phyloP scores from a whole-genome alignment of 2,797 vertebrate genomes.

The Bufotes viridis region DNA sequence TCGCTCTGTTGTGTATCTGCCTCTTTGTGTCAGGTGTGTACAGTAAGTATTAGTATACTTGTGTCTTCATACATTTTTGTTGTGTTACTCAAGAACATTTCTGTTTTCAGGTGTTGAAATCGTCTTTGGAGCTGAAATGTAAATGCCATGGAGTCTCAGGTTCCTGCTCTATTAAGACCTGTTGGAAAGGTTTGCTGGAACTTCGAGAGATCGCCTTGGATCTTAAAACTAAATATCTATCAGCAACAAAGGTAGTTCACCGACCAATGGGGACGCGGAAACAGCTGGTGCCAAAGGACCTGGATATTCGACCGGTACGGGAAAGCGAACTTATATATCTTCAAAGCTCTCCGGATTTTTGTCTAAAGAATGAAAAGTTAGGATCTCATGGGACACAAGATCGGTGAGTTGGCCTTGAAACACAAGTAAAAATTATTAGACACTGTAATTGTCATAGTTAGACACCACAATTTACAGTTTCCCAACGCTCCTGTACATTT shows the following conservation, averaged over 20 bases:
- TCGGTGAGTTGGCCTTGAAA: slow-evolving; percentile 79
- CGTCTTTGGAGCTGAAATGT: slow-evolving; percentile 95
- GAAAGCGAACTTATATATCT: slow-evolving; percentile 96
- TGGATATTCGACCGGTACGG: slow-evolving; percentile 93
- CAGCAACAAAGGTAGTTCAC: slow-evolving; percentile 95
- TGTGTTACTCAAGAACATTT: background rate
- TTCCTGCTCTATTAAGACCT: slow-evolving; percentile 97
- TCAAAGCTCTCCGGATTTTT: slow-evolving; percentile 96
- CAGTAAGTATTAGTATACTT: background rate
- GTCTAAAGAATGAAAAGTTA: slow-evolving; percentile 91
- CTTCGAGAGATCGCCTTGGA: slow-evolving; percentile 90
- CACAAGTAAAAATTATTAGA: background rate
- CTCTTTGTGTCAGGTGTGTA: background rate
- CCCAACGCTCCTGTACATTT: too few species aligned
- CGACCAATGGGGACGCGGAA: slow-evolving; percentile 95
- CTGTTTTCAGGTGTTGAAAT: slow-evolving; percentile 82
- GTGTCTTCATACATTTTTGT: background rate
- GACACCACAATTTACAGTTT: too few species aligned
- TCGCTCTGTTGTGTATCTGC: background rate
- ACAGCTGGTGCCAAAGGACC: slow-evolving; percentile 96
- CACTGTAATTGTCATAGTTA: too few species aligned
- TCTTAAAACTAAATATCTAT: slow-evolving; percentile 95
- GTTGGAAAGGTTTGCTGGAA: slow-evolving; percentile 96
- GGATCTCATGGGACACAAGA: slow-evolving; percentile 96
- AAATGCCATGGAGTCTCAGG: slow-evolving; percentile 98